These are phyloP conservation scores for Rhagologus leucostigma DNA, from an alignment of 2,113 vertebrate species.

Conservation along the genomic window DNA sequence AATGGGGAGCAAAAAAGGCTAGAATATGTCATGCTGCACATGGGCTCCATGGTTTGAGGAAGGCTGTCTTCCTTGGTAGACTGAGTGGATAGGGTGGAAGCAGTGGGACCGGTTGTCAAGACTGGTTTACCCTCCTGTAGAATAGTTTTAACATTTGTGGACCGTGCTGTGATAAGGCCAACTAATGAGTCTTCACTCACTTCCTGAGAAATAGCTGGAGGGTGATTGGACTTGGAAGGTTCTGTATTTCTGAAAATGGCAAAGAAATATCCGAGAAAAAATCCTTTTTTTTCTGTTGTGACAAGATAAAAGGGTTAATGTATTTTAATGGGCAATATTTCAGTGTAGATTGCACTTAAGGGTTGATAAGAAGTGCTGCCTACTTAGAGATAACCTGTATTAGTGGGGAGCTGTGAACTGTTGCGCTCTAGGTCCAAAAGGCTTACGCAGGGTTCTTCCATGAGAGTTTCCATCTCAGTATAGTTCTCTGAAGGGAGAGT, in stretches of 20 bases:
- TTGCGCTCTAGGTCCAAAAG: background rate
- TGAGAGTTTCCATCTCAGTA: background rate
- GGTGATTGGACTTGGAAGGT: background rate
- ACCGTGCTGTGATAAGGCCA: background rate
- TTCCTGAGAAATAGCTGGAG: background rate
- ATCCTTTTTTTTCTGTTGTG: background rate
- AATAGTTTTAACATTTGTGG: background rate
- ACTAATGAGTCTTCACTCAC: background rate
- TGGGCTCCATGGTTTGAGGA: background rate
- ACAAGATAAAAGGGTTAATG: background rate
- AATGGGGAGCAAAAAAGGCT: background rate
- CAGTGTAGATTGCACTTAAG: background rate
- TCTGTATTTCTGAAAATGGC: background rate
- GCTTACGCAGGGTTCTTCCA: accelerated
- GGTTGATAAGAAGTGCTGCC: background rate
- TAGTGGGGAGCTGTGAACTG: background rate
- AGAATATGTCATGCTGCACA: background rate
- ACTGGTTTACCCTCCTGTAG: background rate
- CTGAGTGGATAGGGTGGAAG: background rate
- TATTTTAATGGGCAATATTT: background rate
- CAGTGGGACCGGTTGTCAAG: background rate
- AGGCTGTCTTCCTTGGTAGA: background rate
- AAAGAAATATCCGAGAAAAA: background rate
- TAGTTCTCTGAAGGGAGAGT: background rate
- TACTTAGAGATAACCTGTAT: background rate